A percentile compares a stretch with the other conserved stretches of the same genome.
Conservation (phyloP, 2,888 invertebrate species). For the Baronia brevicornis region DNA sequence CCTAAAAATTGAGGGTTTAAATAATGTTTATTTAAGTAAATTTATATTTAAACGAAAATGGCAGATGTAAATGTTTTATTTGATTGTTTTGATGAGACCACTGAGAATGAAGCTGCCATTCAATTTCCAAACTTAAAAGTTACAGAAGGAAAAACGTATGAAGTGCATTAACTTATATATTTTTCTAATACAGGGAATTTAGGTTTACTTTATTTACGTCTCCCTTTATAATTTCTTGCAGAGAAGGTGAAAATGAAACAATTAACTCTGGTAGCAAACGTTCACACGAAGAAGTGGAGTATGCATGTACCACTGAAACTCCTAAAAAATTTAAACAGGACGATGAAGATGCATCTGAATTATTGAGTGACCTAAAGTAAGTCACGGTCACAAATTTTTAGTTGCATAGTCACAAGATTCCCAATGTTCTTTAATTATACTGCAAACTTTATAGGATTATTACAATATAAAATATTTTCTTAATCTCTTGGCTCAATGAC, state of each 20-base stretch:
- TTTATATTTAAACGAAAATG: too few species aligned
- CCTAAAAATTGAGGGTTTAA: too few species aligned
- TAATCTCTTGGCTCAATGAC: too few species aligned
- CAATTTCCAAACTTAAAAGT: conserved; percentile 41
- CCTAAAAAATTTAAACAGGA: conserved; percentile 47
- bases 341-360: conserved; percentile 42
- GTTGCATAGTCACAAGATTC: background rate
- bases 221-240: conserved; percentile 9
- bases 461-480: too few species aligned
- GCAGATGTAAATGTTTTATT: conserved; percentile 52
- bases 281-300: conserved; percentile 49
- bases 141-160: conserved; percentile 38
- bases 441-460: too few species aligned
- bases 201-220: conserved; percentile 11
- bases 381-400: conserved; percentile 9
- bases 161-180: conserved; percentile 36
- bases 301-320: conserved; percentile 37
- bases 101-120: conserved; percentile 35
- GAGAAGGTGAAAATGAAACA: conserved; percentile 27
- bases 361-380: conserved; percentile 58
- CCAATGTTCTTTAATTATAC: too few species aligned
- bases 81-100: conserved; percentile 58
- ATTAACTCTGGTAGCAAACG: conserved; percentile 39
- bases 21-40: too few species aligned
- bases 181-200: conserved; percentile 1